Percentiles rank a stretch among this genome's conserved stretches.
phyloP scores from a whole-genome alignment of 92 coral and sea anemone species.

The Bergia puertoricense region DNA sequence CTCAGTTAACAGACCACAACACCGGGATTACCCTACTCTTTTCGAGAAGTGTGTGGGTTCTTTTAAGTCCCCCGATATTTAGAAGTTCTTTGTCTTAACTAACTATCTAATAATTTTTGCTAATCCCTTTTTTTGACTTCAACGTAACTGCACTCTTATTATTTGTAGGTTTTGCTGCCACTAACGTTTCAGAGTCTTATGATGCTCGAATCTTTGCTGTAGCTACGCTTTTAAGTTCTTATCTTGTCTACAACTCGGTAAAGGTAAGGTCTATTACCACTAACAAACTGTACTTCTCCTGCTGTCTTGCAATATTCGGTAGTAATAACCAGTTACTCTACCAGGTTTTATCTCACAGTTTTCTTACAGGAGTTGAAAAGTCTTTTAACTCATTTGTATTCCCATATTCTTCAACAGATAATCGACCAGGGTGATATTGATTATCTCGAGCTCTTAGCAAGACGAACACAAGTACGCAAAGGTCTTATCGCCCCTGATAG shows the following conservation, averaged over 20 bases:
- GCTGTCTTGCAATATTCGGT: background rate
- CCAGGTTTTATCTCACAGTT: background rate
- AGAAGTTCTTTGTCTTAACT: no score
- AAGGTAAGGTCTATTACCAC: conserved; percentile 43
- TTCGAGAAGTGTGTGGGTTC: no score
- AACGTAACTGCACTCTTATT: background rate
- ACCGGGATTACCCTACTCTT: no score
- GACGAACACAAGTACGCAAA: conserved; percentile 64
- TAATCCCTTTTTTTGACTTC: background rate
- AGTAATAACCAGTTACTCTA: background rate
- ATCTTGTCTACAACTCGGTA: conserved; percentile 71
- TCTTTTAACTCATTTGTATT: background rate
- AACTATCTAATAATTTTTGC: no score
- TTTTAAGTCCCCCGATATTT: no score
- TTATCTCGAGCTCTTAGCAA: conserved; percentile 60
- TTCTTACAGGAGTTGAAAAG: background rate
- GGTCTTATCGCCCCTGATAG: no score
- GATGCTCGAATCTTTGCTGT: conserved; percentile 75
- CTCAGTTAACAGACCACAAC: no score
- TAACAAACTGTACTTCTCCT: background rate
- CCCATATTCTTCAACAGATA: conserved; percentile 35
- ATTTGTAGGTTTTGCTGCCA: conserved; percentile 65
- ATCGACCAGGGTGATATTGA: conserved; percentile 74
- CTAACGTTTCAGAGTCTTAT: conserved; percentile 69
- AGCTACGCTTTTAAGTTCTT: conserved; percentile 69